Evolutionary conservation across 1,140 invertebrate genomes (phyloP), one percentile per base, ranked within the genome.

Genomic region (Helicoverpa armigera): DNA sequence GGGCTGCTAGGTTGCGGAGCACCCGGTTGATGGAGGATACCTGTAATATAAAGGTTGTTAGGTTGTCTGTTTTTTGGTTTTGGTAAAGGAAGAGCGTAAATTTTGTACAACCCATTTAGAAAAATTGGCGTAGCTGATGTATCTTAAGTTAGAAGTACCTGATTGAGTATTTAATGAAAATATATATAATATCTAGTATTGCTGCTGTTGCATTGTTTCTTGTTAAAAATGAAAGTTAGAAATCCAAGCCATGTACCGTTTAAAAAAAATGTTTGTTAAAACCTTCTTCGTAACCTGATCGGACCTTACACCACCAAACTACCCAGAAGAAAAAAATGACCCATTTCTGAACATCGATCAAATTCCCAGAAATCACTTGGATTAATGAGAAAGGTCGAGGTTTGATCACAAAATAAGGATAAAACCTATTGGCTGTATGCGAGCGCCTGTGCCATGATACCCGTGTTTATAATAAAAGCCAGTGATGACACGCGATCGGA

Each of bases 11-110:
- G 95, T 99, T 99, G 58, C 99, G 96, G 82, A 99, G 95, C n/a
- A 99, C 99, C 83, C 99, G 97, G 95, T 99, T 99, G 87, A 99
- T 99, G n/a, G 98, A 99, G 9, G 99, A 99, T 56, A 99, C 98
- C 98, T 99, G 95, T 43, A 5, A 43, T 7, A 43, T 7, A 43
- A 1, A 43, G 35, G 3, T 43, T 1, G 5, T 43, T 43, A 43
- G 35, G 35, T 23, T 23, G 0, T 43, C 35, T 9, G 4, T 43
- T 7, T 60, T 60, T 1, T 13, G 10, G 13, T 29, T 60, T 60
- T 29, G 12, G 12, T 23, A 9, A 29, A 60, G 58, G 1, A 29
- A 56, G 11, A 12, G 35, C 5, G 3, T 43, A 9, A 43, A 43
- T 35, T 3, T 35, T 35, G 35, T 31, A 4, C 31, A 31, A 31